A percentile compares a stretch with the other conserved stretches of the same genome.
phyloP scores from a whole-genome alignment of 2,888 invertebrate species.

The Rhaphigaster nebulosa region DNA sequence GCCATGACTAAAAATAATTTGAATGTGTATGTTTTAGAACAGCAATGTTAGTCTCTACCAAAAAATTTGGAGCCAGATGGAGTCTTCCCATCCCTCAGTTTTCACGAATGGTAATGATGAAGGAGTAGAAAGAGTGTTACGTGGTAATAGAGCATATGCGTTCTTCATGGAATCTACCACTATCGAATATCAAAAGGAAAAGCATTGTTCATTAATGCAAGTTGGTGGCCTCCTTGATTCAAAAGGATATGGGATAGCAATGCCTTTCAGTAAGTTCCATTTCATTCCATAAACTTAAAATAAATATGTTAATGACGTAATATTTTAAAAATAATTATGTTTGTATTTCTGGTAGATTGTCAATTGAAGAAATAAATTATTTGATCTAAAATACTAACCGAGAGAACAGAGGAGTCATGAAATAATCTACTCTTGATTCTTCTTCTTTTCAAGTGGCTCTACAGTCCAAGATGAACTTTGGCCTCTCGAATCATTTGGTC shows the following conservation, averaged over 20 bases:
- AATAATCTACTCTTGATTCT: too few species aligned
- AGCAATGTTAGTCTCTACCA: conserved; percentile 91
- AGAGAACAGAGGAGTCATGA: too few species aligned
- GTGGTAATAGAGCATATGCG: conserved; percentile 84
- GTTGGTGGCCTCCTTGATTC: conserved; percentile 87
- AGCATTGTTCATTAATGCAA: conserved; percentile 87
- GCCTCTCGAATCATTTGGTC: too few species aligned
- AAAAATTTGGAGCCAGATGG: conserved; percentile 95
- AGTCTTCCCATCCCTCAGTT: conserved; percentile 84
- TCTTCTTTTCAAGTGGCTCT: too few species aligned
- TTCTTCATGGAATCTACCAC: conserved; percentile 97
- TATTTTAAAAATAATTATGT: too few species aligned
- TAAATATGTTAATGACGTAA: too few species aligned
- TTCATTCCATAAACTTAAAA: neutral
- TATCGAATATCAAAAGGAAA: conserved; percentile 91
- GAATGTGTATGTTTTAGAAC: conserved; percentile 71
- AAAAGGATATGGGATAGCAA: conserved; percentile 94
- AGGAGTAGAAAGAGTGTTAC: conserved; percentile 87
- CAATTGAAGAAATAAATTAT: too few species aligned
- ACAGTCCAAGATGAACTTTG: too few species aligned
- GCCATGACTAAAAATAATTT: too few species aligned
- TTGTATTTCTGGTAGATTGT: too few species aligned
- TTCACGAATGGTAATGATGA: conserved; percentile 87
- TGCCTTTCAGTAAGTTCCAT: conserved; percentile 81
- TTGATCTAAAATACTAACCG: too few species aligned